Conservation (phyloP, 2,113 vertebrate genomes). For the Gasterosteus nipponicus region DNA sequence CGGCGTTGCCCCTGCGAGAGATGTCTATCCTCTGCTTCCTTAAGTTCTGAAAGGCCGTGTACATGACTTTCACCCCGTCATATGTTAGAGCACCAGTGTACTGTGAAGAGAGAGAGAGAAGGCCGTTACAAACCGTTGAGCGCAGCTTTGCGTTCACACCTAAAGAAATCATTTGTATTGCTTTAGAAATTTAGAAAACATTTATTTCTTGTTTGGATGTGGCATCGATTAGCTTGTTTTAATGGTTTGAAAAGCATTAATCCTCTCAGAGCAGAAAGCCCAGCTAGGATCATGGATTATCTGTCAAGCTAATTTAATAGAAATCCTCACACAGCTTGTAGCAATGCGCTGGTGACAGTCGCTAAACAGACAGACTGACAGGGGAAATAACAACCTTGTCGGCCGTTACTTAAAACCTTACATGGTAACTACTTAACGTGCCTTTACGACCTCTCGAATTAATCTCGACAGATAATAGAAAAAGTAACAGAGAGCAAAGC, state of each 20-base stretch:
- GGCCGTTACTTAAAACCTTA: background rate
- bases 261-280: conserved; percentile 13
- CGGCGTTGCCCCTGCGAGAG: conserved; percentile 94
- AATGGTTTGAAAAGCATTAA: conserved; percentile 24
- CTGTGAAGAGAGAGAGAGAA: conserved; percentile 74
- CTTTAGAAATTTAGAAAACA: too few species aligned
- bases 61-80: conserved; percentile 96
- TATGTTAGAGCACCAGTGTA: conserved; percentile 97
- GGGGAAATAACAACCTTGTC: conserved; percentile 14
- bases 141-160: background rate
- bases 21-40: conserved; percentile 96
- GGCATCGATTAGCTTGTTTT: conserved; percentile 5
- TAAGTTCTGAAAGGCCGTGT: conserved; percentile 95
- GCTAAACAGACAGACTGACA: conserved; percentile 16
- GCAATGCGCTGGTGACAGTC: conserved; percentile 15
- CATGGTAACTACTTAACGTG: background rate
- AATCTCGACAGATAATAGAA: background rate
- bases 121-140: background rate
- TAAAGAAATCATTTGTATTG: background rate
- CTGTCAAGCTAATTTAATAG: background rate
- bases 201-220: conserved; percentile 1
- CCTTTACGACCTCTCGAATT: background rate
- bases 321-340: conserved; percentile 20
- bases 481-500: background rate
- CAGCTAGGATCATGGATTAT: conserved; percentile 3